Base-by-base conservation (phyloP, 2,888 invertebrate genomes). In the Calliphora vomitoria region DNA sequence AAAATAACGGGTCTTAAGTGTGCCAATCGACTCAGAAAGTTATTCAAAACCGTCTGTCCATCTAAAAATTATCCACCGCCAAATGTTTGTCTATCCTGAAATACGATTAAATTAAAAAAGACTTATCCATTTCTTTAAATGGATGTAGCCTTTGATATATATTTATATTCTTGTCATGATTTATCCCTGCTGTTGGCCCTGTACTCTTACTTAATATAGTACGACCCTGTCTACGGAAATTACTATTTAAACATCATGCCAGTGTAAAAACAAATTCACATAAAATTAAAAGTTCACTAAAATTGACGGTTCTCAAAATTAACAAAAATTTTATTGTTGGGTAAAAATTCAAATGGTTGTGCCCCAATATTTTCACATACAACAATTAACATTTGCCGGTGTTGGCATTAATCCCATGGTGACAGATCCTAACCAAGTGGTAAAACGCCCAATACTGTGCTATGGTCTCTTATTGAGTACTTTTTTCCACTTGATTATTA, bases 371-470 rank as follows among this genome's bases (percentile, higher is more conserved):
- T 80, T 71, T 71, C 50, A 41, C 31, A 31, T 80, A 20, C 80
- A 80, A 38, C 41, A 60, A 15, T 53, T 71, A 13, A 71, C 69
- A 8, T 71, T 80, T 71, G 58, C 71, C 20, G 71, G 69, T 31
- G 58, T 60, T 4, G 80, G 71, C 20, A 50, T 69, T 35, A 58
- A 71, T 6, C 41, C 60, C 13, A 72, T 13, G 25, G 20, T 25
- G 3, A 18, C 8, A 1, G 55, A 53, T 55, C 55, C 66, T 3
- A 41, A 55, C 5, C 15, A 66, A 15, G 44, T 68, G 41, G 66
- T 78, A 5, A 78, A 68, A 13, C 78, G 44, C 15, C 78, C 78
- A 0, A 0, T 66, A 13, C 11, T 78, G n/a, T 66, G 66, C 20
- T 53, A 38, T 38, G 66, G 66, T 13, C 53, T 55, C 1, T 5